phyloP scores from a whole-genome alignment of 2,888 invertebrate species.

The Heliconius sara region DNA sequence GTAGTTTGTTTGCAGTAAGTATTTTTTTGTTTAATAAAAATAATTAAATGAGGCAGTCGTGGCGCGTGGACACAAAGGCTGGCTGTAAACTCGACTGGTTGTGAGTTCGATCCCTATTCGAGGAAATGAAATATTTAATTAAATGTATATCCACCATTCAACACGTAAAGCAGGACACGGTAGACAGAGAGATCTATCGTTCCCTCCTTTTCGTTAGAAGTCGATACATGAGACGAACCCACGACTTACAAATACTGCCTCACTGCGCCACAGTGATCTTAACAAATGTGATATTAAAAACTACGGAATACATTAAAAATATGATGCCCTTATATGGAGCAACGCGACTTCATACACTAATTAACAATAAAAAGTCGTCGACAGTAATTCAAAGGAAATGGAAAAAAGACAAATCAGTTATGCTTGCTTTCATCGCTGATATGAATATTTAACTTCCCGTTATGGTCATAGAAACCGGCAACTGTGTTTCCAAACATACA shows the following conservation, averaged over 20 bases:
- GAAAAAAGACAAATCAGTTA: slow-evolving; percentile 4
- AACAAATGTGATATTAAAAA: not conserved
- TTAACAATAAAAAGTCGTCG: slow-evolving; percentile 4
- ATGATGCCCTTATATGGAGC: not conserved
- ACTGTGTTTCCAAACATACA: not conserved
- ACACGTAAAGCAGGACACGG: too few relatives aligned
- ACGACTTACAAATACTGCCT: too few relatives aligned
- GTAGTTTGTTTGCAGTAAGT: not conserved
- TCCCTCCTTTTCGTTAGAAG: not conserved
- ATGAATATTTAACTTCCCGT: slow-evolving; percentile 15
- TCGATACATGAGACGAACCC: too few relatives aligned
- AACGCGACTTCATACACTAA: slow-evolving; percentile 4
- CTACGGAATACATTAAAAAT: not conserved
- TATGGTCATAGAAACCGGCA: not conserved
- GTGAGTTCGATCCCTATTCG: too few relatives aligned
- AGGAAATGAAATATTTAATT: too few relatives aligned
- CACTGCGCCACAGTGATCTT: not conserved
- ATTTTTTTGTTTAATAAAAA: not conserved
- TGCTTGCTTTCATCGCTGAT: slow-evolving; percentile 1
- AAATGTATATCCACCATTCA: too few relatives aligned
- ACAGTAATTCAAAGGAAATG: not conserved
- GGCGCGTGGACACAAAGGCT: too few relatives aligned
- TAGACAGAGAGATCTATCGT: not conserved
- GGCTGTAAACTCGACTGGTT: too few relatives aligned
- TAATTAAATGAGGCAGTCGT: too few relatives aligned